Evolutionary conservation across 2,888 invertebrate species (phyloP), one percentile per base, ranked within the genome.

Genomic region (Latheticus oryzae): DNA sequence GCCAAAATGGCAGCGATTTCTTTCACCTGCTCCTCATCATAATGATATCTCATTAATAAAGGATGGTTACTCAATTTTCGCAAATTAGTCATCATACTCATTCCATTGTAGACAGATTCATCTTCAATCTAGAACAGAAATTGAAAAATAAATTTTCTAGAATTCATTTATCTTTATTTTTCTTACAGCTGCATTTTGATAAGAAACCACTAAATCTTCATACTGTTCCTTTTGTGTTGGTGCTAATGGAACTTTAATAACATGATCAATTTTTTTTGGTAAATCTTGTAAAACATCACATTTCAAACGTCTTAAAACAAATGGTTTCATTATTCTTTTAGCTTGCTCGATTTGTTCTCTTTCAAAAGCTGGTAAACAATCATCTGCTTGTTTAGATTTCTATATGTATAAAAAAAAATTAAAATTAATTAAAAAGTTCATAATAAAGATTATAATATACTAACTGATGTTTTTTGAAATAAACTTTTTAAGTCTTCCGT

Each of bases 11-110:
- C 82, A 0, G 96, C 88, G 62, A 97, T 90, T 63, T 83, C 79
- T 53, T 84, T 76, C 30, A 87, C 75, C 66, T 83, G 81, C 0
- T 81, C 80, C 60, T 91, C 87, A 30, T 82, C 83, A 73, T 90
- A 93, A 77, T 90, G 85, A 72, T 84, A 84, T 17, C 96, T 84
- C 63, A 93, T 81, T 0, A 98, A 82, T 5, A 96, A 80, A 0
- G 97, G 96, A 79, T 98, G 98, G 81, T 97, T 97, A 23, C 97
- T 93, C 12, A 93, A 82, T 77, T 96, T 97, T 1, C 97, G 83
- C 79, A 98, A 85, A 76, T 95, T 92, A 89, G 96, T 95, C 88
- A 96, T 89, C 82, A 94, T 91, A 0, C 88, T 84, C 74, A 89
- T 84, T 38, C 89, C 89, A 55, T 83, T 86, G 56, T 85, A 84